Evolutionary conservation across 2,113 vertebrate species (phyloP), one percentile per base, ranked within the genome.

Genomic region (Dermatemys mawii): DNA sequence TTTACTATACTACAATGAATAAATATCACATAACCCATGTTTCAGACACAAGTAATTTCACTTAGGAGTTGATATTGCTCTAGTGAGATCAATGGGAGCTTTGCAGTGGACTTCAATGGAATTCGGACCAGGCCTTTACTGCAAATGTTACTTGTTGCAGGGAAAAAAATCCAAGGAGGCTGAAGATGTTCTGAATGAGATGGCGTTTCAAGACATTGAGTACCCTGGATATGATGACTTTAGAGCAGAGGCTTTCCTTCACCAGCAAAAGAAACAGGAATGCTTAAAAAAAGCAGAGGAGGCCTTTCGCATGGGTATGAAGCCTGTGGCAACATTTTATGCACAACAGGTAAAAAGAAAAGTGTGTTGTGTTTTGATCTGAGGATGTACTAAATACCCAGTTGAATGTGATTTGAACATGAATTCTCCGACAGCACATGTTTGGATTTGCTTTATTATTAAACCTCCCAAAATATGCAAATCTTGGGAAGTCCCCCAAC

Each of bases 221-320:
- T 99, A 99, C 95, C 99, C 99, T 11, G 98, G 99, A 27, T 99
- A 99, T 8, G 96, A 98, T 16, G 99, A 99, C 97, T 99, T 99
- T 89, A 98, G 99, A 96, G 99, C 99, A 0, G 99, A 99, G 96
- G 99, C 99, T 67, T 98, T 98, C 82, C 97, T 99, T 86, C 99
- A 99, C 96, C 98, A 98, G 48, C 98, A 96, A 9, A 98, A 98
- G 91, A 99, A 99, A 96, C 98, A 98, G 2, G 99, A 99, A 57
- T 98, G 97, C 94, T 99, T 99, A 83, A 96, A 96, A 83, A 99
- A 99, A 92, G 99, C 99, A 8, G 99, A 98, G 5, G 99, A 99
- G 88, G 99, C 99, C 32, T 98, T 98, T 95, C 98, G 97, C 73
- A 99, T 99, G 97, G 99, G 99, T 11, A 98, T 98, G 95, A 99